Base-by-base conservation (phyloP, 53 echinoderm and acorn worm species). In the Henricia sp. region DNA sequence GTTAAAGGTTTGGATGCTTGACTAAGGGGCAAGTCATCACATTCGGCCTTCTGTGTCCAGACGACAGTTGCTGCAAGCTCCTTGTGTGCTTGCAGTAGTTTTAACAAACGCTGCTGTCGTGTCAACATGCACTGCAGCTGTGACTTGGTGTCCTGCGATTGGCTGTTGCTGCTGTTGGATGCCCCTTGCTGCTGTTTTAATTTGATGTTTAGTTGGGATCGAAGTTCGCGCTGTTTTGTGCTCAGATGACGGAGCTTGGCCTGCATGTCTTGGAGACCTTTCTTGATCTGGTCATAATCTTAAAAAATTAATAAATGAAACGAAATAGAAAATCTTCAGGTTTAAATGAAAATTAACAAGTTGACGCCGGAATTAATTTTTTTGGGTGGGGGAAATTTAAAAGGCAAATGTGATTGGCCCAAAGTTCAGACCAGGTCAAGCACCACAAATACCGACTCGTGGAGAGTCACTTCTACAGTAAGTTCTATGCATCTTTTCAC, bases 241-340 rank as follows among this genome's bases (percentile, higher is more conserved):
- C 64, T 62, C 0, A 80, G 57, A 19, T 48, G 63, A 1, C 64
- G 80, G 9, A 80, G 80, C 50, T 16, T 80, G 63, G 33, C 80
- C 48, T 80, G 80, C 80, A 80, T 64, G 35, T 80, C 80, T 57
- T 48, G 80, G 16, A 80, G 64, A 80, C 65, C 23, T n/a, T 28
- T 80, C 50, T 46, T 62, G 50, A 80, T 48, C 44, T 35, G n/a
- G 17, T 43, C 77, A 46, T 33, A 30, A 77, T 60, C 80, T 78
- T 62, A 24, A 46, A 33, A 33, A 17, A 58, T 14, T 41, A 41
- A 14, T 19, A 27, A 40, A 10, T 57, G 12, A 34, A 21, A 53
- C 33, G 1, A 21, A 32, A 67, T 19, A n/a, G n/a, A n/a, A n/a
- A n/a, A n/a, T n/a, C n/a, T n/a, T n/a, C n/a, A n/a, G n/a, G n/a